Percentiles rank a stretch among this genome's conserved stretches.
Evolutionary conservation across 1,140 invertebrate species (phyloP).

Genomic region (Nomia melanderi): DNA sequence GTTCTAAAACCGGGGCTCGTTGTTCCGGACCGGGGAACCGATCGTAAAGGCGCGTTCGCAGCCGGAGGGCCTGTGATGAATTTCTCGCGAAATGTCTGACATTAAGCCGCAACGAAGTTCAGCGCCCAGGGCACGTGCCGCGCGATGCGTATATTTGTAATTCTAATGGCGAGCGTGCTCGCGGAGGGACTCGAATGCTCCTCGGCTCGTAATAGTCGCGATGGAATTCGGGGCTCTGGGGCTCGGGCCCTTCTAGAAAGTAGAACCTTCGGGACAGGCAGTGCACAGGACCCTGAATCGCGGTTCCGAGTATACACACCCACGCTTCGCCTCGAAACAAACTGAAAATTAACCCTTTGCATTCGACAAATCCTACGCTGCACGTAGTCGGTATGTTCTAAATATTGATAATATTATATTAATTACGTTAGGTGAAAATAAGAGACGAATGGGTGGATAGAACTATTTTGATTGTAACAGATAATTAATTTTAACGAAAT

Average conservation of each 20-base stretch:
- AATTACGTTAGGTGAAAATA: too few species aligned
- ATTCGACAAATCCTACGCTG: too few species aligned
- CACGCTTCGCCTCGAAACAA: conserved; percentile 23
- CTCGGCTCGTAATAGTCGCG: conserved; percentile 51
- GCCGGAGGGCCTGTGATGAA: conserved; percentile 55
- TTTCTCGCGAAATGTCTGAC: conserved; percentile 66
- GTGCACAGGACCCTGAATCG: conserved; percentile 18
- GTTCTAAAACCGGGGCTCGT: conserved; percentile 6
- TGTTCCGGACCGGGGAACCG: background rate
- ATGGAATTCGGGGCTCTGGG: conserved; percentile 55
- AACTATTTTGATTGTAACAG: too few species aligned
- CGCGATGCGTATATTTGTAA: conserved; percentile 65
- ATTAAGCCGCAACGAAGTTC: conserved; percentile 62
- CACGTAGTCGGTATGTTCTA: too few species aligned
- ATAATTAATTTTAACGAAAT: too few species aligned
- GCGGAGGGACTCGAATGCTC: conserved; percentile 33
- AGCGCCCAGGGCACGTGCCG: conserved; percentile 65
- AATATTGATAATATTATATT: too few species aligned
- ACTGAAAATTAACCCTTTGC: background rate
- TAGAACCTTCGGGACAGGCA: conserved; percentile 32
- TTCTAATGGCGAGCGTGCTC: conserved; percentile 62
- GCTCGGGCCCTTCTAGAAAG: conserved; percentile 51
- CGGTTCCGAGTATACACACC: conserved; percentile 42
- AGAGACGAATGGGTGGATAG: too few species aligned
- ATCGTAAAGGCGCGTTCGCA: conserved; percentile 35